Percentiles rank a stretch among this genome's conserved stretches.
phyloP scores from a whole-genome alignment of 2,797 vertebrate species.

The Glossophaga mutica region DNA sequence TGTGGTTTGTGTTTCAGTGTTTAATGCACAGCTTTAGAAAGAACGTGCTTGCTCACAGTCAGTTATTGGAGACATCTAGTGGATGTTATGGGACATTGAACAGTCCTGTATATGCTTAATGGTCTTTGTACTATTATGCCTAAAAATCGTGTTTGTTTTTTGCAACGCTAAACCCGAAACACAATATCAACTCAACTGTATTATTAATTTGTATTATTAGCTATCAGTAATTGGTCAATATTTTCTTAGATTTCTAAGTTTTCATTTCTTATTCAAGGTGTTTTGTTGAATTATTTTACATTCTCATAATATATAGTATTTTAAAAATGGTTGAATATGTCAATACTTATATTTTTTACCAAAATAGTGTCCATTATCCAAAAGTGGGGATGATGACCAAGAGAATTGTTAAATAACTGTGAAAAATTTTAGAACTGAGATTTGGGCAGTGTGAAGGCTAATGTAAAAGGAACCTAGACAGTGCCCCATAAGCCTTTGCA shows the following conservation, averaged over 20 bases:
- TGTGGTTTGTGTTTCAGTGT: conserved; percentile 12
- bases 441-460: not conserved
- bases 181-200: not conserved
- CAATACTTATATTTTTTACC: not conserved
- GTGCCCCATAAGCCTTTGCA: not conserved
- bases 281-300: not conserved
- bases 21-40: not conserved
- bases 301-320: not conserved
- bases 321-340: not conserved
- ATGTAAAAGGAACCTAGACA: not conserved
- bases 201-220: not conserved
- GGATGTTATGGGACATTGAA: not conserved
- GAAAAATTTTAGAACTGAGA: not conserved
- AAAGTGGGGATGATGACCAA: not conserved
- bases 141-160: not conserved
- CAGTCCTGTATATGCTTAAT: not conserved
- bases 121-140: not conserved
- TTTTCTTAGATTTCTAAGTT: not conserved
- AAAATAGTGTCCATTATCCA: not conserved
- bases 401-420: not conserved
- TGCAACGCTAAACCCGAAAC: not conserved
- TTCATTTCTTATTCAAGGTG: not conserved
- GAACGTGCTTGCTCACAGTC: not conserved
- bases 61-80: conserved; percentile 47
- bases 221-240: not conserved